Percentiles rank a stretch among this genome's conserved stretches.
phyloP scores from a whole-genome alignment of 2,113 vertebrate genomes.

The Egretta garzetta region DNA sequence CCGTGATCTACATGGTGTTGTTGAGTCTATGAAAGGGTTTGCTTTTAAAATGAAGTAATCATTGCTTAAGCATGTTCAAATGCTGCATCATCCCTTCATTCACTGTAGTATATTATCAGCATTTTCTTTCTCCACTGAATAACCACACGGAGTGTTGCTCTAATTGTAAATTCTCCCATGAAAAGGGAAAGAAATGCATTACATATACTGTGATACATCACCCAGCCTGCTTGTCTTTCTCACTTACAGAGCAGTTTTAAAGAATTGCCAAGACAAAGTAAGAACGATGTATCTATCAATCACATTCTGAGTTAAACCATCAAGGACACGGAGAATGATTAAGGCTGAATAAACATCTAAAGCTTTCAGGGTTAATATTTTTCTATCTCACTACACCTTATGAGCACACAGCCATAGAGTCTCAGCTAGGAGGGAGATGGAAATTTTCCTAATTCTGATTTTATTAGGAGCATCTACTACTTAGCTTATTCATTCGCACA shows the following conservation, averaged over 20 bases:
- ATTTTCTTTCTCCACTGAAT: not conserved
- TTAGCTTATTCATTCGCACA: not conserved
- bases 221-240: not conserved
- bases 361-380: not conserved
- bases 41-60: not conserved
- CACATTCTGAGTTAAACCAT: not conserved
- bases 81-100: constrained; percentile 16
- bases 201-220: not conserved
- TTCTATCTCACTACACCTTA: not conserved
- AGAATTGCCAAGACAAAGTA: not conserved
- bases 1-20: not conserved
- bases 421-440: not conserved
- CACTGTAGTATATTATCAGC: not conserved
- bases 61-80: not conserved
- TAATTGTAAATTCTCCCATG: not conserved
- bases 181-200: constrained; percentile 2
- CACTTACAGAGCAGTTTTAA: not conserved
- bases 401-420: not conserved
- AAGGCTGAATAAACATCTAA: not conserved
- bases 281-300: not conserved
- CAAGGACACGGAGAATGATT: not conserved
- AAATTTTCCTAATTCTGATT: not conserved
- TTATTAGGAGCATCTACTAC: not conserved
- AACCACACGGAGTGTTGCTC: not conserved
- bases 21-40: not conserved